Evolutionary conservation across 2,888 invertebrate genomes (phyloP).

Genomic region (Parnassius mnemosyne): DNA sequence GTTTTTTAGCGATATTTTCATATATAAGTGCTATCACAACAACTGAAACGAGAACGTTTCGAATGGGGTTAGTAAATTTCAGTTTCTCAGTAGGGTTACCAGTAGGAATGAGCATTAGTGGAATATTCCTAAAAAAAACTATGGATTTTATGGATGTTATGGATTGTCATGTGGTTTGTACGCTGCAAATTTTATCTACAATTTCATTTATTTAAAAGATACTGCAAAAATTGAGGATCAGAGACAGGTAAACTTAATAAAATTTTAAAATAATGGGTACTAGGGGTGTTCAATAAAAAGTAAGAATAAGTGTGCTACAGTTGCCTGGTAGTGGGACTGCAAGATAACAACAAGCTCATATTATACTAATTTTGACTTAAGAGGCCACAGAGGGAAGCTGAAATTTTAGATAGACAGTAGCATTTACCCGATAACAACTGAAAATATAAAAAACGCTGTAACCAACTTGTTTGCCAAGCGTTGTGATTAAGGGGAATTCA

Average conservation of each 20-base stretch:
- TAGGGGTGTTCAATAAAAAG: too few relatives aligned
- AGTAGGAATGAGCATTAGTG: conserved; percentile 91
- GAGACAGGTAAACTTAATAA: conserved; percentile 45
- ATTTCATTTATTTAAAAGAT: conserved; percentile 83
- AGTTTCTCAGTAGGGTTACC: conserved; percentile 92
- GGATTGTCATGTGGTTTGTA: conserved; percentile 84
- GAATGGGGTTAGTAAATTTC: conserved; percentile 92
- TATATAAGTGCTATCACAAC: conserved; percentile 91
- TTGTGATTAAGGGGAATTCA: too few relatives aligned
- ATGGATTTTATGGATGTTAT: conserved; percentile 90
- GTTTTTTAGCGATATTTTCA: conserved; percentile 89
- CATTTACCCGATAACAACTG: too few relatives aligned
- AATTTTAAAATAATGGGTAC: too few relatives aligned
- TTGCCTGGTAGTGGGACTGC: too few relatives aligned
- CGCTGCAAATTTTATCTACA: conserved; percentile 84
- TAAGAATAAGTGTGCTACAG: too few relatives aligned
- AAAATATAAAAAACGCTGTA: too few relatives aligned
- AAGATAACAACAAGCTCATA: too few relatives aligned
- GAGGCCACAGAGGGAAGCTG: too few relatives aligned
- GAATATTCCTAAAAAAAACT: conserved; percentile 84
- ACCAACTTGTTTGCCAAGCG: too few relatives aligned
- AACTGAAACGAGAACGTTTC: conserved; percentile 86
- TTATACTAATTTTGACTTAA: too few relatives aligned
- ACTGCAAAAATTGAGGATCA: conserved; percentile 60
- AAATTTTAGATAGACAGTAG: too few relatives aligned